Conservation (phyloP, 2,797 vertebrate genomes). For the Monodelphis domestica region DNA sequence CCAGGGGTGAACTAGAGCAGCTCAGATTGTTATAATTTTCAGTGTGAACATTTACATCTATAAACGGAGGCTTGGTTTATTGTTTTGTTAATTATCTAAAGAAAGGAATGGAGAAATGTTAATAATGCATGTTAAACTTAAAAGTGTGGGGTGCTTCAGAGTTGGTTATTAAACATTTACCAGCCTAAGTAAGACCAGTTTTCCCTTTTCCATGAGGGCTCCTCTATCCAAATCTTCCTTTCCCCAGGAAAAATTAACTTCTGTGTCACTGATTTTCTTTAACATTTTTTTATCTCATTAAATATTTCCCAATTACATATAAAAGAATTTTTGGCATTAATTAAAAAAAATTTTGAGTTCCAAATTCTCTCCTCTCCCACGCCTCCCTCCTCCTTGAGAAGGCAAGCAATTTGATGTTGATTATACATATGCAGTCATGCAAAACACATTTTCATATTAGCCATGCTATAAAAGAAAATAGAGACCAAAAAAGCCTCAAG, state of each 20-base stretch:
- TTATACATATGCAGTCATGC: not conserved
- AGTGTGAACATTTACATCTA: not conserved
- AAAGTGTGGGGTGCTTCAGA: not conserved
- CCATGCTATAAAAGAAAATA: not conserved
- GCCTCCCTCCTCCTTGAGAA: not conserved
- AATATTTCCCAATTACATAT: not conserved
- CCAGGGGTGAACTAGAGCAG: not conserved
- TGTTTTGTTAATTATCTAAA: not conserved
- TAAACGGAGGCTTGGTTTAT: not conserved
- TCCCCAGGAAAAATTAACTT: not conserved
- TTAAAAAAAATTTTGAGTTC: not conserved
- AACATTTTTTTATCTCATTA: not conserved
- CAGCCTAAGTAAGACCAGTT: not conserved
- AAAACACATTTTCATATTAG: not conserved
- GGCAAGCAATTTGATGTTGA: not conserved
- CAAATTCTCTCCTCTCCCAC: not conserved
- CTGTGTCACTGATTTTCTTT: not conserved
- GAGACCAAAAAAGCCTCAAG: not conserved
- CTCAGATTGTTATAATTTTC: not conserved
- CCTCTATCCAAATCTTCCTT: not conserved
- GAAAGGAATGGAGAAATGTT: not conserved
- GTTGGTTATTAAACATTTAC: not conserved
- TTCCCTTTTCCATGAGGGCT: not conserved
- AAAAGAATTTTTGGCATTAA: not conserved
- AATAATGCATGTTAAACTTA: not conserved